A percentile compares a stretch with the other conserved stretches of the same genome.
phyloP scores from a whole-genome alignment of 2,888 invertebrate genomes.

The Tipula unca region DNA sequence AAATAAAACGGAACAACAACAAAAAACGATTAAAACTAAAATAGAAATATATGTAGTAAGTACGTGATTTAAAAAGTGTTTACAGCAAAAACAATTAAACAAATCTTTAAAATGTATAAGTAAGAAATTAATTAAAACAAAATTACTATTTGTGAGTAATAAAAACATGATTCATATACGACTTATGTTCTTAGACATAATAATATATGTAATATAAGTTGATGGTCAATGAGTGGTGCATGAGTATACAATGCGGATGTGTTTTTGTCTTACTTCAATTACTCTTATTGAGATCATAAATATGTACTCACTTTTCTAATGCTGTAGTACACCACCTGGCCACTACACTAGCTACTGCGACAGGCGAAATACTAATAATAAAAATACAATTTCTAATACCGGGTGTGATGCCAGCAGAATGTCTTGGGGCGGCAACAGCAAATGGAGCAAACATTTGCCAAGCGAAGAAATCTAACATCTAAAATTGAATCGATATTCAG shows the following conservation, averaged over 20 bases:
- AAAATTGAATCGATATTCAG: too few species aligned
- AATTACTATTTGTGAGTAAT: not conserved
- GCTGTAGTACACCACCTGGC: too few species aligned
- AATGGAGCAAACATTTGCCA: too few species aligned
- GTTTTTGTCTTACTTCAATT: not conserved
- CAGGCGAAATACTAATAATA: too few species aligned
- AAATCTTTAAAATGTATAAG: not conserved
- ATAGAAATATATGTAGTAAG: not conserved
- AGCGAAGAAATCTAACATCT: too few species aligned
- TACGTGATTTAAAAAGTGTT: not conserved
- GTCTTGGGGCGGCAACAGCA: too few species aligned
- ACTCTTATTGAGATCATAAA: too few species aligned
- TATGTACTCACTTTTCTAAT: too few species aligned
- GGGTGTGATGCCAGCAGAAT: too few species aligned
- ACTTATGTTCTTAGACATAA: not conserved
- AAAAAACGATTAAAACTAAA: not conserved
- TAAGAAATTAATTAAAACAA: not conserved
- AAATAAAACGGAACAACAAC: not conserved
- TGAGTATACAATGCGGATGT: too few species aligned
- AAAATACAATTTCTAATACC: too few species aligned
- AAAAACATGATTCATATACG: not conserved
- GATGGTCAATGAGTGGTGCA: not conserved
- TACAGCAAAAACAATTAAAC: not conserved
- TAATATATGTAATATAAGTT: not conserved
- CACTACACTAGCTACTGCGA: too few species aligned